Base-by-base conservation (phyloP, 2,113 vertebrate species). In the Eclectus roratus region DNA sequence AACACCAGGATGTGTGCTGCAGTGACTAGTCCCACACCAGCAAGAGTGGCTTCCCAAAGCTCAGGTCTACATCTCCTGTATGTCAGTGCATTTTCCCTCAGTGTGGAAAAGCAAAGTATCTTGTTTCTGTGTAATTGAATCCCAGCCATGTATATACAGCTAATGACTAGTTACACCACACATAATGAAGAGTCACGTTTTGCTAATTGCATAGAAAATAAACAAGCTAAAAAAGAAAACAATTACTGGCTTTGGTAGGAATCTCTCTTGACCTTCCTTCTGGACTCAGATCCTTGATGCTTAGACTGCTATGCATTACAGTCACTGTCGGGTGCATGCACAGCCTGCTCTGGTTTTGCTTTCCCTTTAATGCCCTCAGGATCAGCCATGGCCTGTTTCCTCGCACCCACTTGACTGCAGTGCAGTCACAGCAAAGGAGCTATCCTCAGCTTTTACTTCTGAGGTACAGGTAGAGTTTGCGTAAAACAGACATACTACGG, bases 201-300 rank as follows among this genome's bases (percentile, higher is more conserved):
- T 96, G 82, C 88, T 96, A 96, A 95, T 85, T 94, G 93, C 95
- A 88, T 4, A 81, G 65, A 90, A 96, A 96, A 96, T 91, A 97
- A 97, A 96, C 94, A 96, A 95, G 72, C 60, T 80, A 49, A 94
- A 93, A 93, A 95, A 49, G 37, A 94, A 97, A 96, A 90, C 65
- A 84, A 84, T 96, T 96, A 89, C 65, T 71, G 92, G 47, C 92
- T 93, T 92, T 88, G 41, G 47, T 78, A 76, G 65, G 88, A 84
- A 86, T 96, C 90, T 86, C 80, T 76, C 78, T 44, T 80, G 80
- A 92, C 92, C 63, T 66, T 65, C 31, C 28, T 91, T 66, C 63
- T 84, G 41, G 69, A 81, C 73, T 69, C 70, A 72, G 72, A 68
- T 7, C 56, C 72, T 66, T 50, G n/a, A 60, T 68, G 61, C 43